Evolutionary conservation across 2,888 invertebrate species (phyloP).

Genomic region (Pasiphila rectangulata): DNA sequence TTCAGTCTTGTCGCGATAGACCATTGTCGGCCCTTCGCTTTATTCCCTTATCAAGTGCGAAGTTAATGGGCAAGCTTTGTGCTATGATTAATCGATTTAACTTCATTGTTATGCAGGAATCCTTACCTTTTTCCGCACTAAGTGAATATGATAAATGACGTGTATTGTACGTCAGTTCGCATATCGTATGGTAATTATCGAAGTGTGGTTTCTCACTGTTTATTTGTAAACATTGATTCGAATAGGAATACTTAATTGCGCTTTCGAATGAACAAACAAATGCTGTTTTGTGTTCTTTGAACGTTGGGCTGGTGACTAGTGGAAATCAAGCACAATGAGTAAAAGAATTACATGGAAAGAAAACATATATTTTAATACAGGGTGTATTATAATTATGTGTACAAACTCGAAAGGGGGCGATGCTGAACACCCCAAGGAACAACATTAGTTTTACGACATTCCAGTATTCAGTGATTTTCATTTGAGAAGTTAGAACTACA

Average conservation of each 20-base stretch:
- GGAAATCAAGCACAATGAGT: neutral
- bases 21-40: conserved; percentile 71
- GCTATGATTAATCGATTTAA: conserved; percentile 78
- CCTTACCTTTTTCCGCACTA: conserved; percentile 67
- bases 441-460: no score
- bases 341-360: neutral
- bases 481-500: no score
- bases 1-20: conserved; percentile 55
- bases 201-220: conserved; percentile 43
- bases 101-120: conserved; percentile 76
- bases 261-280: conserved; percentile 38
- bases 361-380: no score
- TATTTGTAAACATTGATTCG: conserved; percentile 31
- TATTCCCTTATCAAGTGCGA: conserved; percentile 69
- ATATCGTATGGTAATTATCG: conserved; percentile 50
- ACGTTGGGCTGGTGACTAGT: neutral
- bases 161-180: conserved; percentile 44
- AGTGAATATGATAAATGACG: conserved; percentile 63
- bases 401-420: no score
- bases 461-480: no score
- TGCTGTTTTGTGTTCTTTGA: conserved; percentile 47
- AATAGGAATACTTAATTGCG: conserved; percentile 40
- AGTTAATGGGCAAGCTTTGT: conserved; percentile 79
- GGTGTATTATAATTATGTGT: no score
- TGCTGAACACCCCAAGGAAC: no score